Evolutionary conservation across 1,140 invertebrate genomes (phyloP).

Genomic region (Aphaenogaster floridana): DNA sequence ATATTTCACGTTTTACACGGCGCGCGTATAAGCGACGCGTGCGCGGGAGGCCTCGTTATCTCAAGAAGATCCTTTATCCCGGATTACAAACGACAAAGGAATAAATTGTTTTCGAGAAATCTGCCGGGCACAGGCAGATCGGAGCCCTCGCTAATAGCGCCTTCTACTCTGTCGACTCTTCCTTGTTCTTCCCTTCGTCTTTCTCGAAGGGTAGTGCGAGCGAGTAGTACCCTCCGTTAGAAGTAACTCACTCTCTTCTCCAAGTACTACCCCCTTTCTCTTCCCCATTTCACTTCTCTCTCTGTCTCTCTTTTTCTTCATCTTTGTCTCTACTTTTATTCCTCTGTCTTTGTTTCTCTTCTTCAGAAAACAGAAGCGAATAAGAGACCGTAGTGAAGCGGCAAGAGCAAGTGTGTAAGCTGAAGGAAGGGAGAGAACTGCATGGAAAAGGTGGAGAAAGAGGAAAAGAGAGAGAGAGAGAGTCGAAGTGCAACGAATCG

Average conservation of each 20-base stretch:
- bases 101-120: slow-evolving; percentile 73
- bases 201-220: slow-evolving; percentile 46
- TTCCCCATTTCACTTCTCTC: slow-evolving; percentile 31
- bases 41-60: slow-evolving; percentile 66
- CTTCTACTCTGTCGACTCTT: slow-evolving; percentile 53
- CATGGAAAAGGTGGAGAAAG: slow-evolving; percentile 61
- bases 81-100: slow-evolving; percentile 73
- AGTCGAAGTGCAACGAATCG: slow-evolving; percentile 54
- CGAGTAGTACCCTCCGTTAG: slow-evolving; percentile 36
- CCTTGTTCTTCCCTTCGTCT: slow-evolving; percentile 23
- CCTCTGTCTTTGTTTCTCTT: slow-evolving; percentile 48
- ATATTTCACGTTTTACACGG: slow-evolving; percentile 61
- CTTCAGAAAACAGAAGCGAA: slow-evolving; percentile 70
- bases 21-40: slow-evolving; percentile 37
- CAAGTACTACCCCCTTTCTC: slow-evolving; percentile 13
- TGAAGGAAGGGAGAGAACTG: slow-evolving; percentile 33
- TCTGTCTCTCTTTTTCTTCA: slow-evolving; percentile 60
- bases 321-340: slow-evolving; percentile 19
- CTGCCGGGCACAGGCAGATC: slow-evolving; percentile 56
- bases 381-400: slow-evolving; percentile 62
- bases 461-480: slow-evolving; percentile 47
- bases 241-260: slow-evolving; percentile 33
- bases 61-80: slow-evolving; percentile 71
- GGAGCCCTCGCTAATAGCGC: slow-evolving; percentile 73
- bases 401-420: slow-evolving; percentile 49